Percentiles rank a stretch among this genome's conserved stretches.
These are phyloP conservation scores for Ceryle rudis DNA, from an alignment of 2,797 vertebrate genomes.

Conservation along the genomic window DNA sequence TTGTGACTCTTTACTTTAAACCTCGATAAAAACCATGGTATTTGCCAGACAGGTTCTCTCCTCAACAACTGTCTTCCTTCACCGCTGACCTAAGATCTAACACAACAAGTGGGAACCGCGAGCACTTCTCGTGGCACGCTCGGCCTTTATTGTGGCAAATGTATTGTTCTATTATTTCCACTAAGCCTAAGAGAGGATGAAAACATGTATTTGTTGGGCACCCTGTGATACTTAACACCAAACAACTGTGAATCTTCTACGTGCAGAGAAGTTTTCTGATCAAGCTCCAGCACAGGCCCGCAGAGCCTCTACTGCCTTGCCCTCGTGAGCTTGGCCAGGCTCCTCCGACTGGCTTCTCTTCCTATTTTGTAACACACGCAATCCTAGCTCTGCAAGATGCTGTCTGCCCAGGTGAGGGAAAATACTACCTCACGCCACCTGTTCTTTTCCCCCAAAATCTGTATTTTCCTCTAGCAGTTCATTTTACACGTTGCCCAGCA, in stretches of 20 bases:
- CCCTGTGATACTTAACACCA: background rate
- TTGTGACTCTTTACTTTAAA: background rate
- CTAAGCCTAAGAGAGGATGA: background rate
- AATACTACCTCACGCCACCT: background rate
- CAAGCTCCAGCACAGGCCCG: background rate
- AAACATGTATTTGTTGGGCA: background rate
- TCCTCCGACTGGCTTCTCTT: background rate
- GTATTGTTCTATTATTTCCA: background rate
- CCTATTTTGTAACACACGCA: background rate
- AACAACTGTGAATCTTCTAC: background rate
- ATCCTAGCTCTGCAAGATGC: no score
- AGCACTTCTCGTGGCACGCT: background rate
- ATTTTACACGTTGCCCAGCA: background rate
- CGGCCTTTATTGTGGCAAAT: background rate
- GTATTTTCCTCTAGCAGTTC: background rate
- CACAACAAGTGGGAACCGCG: rapidly evolving
- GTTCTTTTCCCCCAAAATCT: background rate
- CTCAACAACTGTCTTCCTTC: background rate
- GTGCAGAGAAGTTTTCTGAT: background rate
- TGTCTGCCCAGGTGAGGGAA: background rate
- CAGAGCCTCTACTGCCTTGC: background rate
- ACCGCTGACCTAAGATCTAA: background rate
- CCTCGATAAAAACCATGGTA: background rate
- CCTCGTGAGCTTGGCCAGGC: background rate
- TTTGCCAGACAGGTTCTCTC: background rate